Base-by-base conservation (phyloP, 2,888 invertebrate genomes). In the Bombylius discolor region DNA sequence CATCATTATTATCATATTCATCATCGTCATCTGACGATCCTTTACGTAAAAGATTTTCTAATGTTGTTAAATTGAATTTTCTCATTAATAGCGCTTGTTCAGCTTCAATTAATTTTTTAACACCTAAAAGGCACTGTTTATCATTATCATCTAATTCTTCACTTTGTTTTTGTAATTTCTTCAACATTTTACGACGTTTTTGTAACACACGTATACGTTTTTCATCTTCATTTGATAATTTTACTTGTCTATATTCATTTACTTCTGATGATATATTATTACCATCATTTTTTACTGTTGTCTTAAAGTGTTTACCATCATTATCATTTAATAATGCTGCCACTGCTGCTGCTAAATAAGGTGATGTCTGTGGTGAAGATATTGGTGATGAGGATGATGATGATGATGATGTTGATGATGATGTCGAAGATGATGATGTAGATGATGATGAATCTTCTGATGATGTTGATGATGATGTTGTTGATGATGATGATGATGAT, bases 401-500 rank as follows among this genome's bases (percentile, higher is more conserved):
- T 0, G 39, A 14, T 49, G 34, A 42, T 5, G 50, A 33, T 5
- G 49, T 34, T 39, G 42, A 42, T 8, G 47, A 52, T 33, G n/a
- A 36, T 11, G 50, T 49, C 23, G 57, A 56, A 6, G 56, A 51
- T 5, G 51, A 34, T 4, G 55, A 57, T 44, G 51, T 44, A 4
- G 64, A 62, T 5, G 64, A 60, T 11, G 58, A 56, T 9, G 44
- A 52, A 32, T 6, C 47, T 23, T 32, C 7, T 52, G 14, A 48
- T 0, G 64, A 64, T 3, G 61, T 60, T 11, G 62, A 61, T 11
- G 61, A 60, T 13, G 61, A 62, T 5, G 63, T 65, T 47, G 59
- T 58, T 4, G 62, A 62, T 5, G 62, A 63, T 1, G 65, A 64
- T 6, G 65, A 64, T 1, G 66, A 65, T 5, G 52, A 50, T 33